Conservation (phyloP, 2,888 invertebrate species). For the Drosophila flavopinicola region DNA sequence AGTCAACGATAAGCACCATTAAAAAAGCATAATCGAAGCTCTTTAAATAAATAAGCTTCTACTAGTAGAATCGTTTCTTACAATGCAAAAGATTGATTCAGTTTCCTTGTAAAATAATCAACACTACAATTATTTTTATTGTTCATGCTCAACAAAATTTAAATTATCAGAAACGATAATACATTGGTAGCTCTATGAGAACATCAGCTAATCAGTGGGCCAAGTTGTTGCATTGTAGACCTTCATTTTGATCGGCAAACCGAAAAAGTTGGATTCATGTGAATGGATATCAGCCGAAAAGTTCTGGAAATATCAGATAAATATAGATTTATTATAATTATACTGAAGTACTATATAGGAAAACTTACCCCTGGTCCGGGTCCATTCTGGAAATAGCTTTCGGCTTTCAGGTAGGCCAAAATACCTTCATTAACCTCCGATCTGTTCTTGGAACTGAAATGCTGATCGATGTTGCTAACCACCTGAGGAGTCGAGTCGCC, state of each 20-base stretch:
- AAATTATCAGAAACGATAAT: neutral
- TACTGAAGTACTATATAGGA: no score
- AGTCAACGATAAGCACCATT: constrained; percentile 1
- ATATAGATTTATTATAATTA: neutral
- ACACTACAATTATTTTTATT: constrained; percentile 11
- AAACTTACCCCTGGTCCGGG: constrained; percentile 33
- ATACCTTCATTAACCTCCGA: constrained; percentile 66
- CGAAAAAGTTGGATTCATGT: constrained; percentile 51
- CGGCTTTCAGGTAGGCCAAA: constrained; percentile 55
- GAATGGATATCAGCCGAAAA: constrained; percentile 53
- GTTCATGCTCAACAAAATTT: neutral
- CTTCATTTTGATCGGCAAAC: constrained; percentile 48
- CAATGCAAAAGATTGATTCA: constrained; percentile 4
- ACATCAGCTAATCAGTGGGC: constrained; percentile 22
- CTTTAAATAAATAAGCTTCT: neutral
- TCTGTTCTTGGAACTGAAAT: constrained; percentile 50
- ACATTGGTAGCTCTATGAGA: neutral
- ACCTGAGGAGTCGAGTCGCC: no score
- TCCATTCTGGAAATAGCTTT: constrained; percentile 3
- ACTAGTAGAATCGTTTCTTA: neutral
- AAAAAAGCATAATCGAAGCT: neutral
- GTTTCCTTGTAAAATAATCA: neutral
- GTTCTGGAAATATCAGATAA: neutral
- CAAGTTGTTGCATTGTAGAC: constrained; percentile 54
- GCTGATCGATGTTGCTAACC: constrained; percentile 37